Conservation (phyloP, 2,797 vertebrate species). For the Muscicapa comitata region DNA sequence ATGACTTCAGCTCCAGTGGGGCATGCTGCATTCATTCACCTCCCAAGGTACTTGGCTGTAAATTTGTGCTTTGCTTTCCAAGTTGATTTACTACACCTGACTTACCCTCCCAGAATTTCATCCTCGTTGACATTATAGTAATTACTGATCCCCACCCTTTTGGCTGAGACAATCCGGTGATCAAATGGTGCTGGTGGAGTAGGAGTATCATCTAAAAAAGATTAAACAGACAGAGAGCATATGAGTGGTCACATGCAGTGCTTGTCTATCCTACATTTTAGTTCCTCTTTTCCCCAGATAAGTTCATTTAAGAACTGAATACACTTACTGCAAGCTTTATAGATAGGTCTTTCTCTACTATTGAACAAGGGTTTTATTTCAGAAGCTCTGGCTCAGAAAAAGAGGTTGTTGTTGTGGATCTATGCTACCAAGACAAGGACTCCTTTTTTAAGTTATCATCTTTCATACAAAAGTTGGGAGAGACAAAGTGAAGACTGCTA, state of each 20-base stretch:
- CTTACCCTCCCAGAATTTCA: constrained; percentile 94
- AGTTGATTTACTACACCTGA: not conserved
- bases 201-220: constrained; percentile 77
- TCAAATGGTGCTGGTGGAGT: constrained; percentile 89
- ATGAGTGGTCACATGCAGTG: not conserved
- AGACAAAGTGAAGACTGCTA: not conserved
- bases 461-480: not conserved
- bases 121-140: constrained; percentile 87
- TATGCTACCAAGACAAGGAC: not conserved
- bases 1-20: not conserved
- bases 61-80: not conserved
- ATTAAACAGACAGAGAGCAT: not conserved
- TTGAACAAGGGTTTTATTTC: not conserved
- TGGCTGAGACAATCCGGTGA: constrained; percentile 90
- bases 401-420: not conserved
- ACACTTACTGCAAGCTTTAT: not conserved
- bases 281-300: not conserved
- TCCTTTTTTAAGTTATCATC: not conserved
- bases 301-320: not conserved
- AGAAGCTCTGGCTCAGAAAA: not conserved
- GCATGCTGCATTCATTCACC: not conserved
- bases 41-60: not conserved
- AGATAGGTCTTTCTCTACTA: not conserved
- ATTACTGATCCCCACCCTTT: constrained; percentile 81
- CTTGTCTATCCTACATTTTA: not conserved